These are phyloP conservation scores for Drosophila tanythrix DNA, from an alignment of 2,888 invertebrate species.

Conservation along the genomic window DNA sequence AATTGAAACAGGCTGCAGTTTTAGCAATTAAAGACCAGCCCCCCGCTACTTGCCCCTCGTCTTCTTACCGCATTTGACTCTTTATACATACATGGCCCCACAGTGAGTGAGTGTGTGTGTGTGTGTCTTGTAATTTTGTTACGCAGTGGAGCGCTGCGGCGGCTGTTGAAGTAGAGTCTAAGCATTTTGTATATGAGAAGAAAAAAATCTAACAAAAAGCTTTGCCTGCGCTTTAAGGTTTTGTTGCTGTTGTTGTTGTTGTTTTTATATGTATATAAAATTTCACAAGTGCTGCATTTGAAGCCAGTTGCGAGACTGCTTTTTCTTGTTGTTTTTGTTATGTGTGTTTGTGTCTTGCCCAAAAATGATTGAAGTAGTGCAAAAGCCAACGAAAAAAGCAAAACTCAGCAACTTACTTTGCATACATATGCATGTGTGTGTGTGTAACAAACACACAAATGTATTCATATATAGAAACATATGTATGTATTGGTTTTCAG, in stretches of 20 bases:
- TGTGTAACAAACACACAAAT: neutral
- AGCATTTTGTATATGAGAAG: slow-evolving; percentile 45
- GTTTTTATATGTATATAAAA: slow-evolving; percentile 43
- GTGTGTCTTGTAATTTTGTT: slow-evolving; percentile 71
- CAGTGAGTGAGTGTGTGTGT: slow-evolving; percentile 28
- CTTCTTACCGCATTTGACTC: slow-evolving; percentile 4
- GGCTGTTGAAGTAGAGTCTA: slow-evolving; percentile 68
- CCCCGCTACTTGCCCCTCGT: slow-evolving; percentile 17
- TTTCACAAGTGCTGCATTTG: slow-evolving; percentile 69
- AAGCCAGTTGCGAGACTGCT: slow-evolving; percentile 49
- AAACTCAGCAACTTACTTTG: slow-evolving; percentile 50
- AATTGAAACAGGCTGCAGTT: slow-evolving; percentile 54
- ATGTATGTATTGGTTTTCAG: slow-evolving; percentile 29
- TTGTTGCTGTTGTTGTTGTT: slow-evolving; percentile 35
- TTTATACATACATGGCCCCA: slow-evolving; percentile 32
- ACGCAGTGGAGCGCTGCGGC: slow-evolving; percentile 71
- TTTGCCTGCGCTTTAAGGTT: slow-evolving; percentile 63
- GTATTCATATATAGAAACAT: neutral
- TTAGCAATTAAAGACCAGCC: slow-evolving; percentile 66
- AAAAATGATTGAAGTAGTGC: slow-evolving; percentile 52
- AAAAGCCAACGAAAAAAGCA: slow-evolving; percentile 33
- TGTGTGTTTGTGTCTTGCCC: slow-evolving; percentile 33
- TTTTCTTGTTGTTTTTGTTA: slow-evolving; percentile 20
- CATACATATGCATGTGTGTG: slow-evolving; percentile 5
- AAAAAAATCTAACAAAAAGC: slow-evolving; percentile 48